Evolutionary conservation across 2,888 invertebrate species (phyloP).

Genomic region (Gonocerus acuteangulatus): DNA sequence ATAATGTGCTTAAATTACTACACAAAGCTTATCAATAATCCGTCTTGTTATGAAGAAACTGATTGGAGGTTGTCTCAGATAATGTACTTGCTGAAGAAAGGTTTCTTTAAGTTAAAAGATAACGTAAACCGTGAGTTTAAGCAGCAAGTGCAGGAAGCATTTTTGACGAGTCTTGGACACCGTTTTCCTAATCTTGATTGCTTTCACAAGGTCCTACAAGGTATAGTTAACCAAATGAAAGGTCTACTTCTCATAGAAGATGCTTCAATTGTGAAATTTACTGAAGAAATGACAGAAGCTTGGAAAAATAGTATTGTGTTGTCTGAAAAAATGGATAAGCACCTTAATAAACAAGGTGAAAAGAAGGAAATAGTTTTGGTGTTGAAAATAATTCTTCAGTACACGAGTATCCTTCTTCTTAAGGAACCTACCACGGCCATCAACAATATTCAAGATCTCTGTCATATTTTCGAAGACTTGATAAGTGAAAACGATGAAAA

Average conservation of each 20-base stretch:
- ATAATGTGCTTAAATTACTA: slow-evolving; percentile 12
- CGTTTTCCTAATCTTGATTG: slow-evolving; percentile 14
- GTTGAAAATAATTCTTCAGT: slow-evolving; percentile 18
- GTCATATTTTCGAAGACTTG: neutral
- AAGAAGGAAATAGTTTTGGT: neutral
- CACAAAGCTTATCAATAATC: slow-evolving; percentile 8
- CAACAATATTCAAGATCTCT: slow-evolving; percentile 13
- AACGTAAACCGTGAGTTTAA: slow-evolving; percentile 8
- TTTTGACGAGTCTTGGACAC: slow-evolving; percentile 8
- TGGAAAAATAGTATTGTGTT: slow-evolving; percentile 2
- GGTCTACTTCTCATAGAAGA: neutral
- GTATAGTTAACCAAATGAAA: neutral
- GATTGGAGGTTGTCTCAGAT: slow-evolving; percentile 9
- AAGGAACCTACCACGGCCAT: slow-evolving; percentile 18
- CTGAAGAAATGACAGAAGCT: slow-evolving; percentile 5
- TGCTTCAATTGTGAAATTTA: neutral
- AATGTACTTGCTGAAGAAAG: slow-evolving; percentile 4
- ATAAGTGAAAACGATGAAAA: slow-evolving; percentile 6
- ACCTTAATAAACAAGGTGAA: neutral
- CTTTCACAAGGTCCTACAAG: slow-evolving; percentile 7
- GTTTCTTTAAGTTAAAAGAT: slow-evolving; percentile 1
- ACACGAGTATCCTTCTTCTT: slow-evolving; percentile 6
- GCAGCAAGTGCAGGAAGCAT: slow-evolving; percentile 7
- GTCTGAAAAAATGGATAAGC: slow-evolving; percentile 8
- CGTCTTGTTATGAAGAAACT: slow-evolving; percentile 4